phyloP scores from a whole-genome alignment of 2,797 vertebrate species.

The Sebastes cheni region DNA sequence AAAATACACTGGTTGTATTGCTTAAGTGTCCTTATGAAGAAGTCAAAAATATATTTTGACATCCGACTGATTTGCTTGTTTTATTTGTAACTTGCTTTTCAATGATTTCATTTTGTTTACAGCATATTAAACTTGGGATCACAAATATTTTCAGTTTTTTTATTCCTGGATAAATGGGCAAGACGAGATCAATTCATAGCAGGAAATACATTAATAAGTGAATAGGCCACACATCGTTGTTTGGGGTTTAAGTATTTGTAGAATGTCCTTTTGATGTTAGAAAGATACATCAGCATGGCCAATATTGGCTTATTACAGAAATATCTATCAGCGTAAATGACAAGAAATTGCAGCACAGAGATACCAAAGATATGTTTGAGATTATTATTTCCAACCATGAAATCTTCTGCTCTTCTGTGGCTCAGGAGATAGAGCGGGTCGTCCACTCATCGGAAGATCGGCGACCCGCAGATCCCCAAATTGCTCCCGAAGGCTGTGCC shows the following conservation, averaged over 20 bases:
- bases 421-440: too few relatives aligned
- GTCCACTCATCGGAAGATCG: too few relatives aligned
- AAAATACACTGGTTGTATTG: conserved; percentile 23
- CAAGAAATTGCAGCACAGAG: not conserved
- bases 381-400: not conserved
- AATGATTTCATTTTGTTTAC: not conserved
- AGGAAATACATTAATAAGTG: not conserved
- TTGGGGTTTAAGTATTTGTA: not conserved
- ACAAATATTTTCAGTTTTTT: not conserved
- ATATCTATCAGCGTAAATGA: not conserved
- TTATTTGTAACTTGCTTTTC: conserved; percentile 11
- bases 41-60: not conserved
- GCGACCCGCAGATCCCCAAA: not conserved
- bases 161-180: not conserved
- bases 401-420: not conserved
- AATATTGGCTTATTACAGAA: not conserved
- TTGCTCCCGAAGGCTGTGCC: not conserved
- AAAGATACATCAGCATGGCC: not conserved
- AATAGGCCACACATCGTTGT: not conserved
- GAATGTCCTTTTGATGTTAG: not conserved
- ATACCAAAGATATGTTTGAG: not conserved
- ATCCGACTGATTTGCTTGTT: not conserved
- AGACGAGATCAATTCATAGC: not conserved
- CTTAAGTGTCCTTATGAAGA: not conserved
- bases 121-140: conserved; percentile 6